Percentiles rank a stretch among this genome's conserved stretches.
These are phyloP conservation scores for Dendropsophus ebraccatus DNA, from an alignment of 2,113 vertebrate species.

Conservation along the genomic window DNA sequence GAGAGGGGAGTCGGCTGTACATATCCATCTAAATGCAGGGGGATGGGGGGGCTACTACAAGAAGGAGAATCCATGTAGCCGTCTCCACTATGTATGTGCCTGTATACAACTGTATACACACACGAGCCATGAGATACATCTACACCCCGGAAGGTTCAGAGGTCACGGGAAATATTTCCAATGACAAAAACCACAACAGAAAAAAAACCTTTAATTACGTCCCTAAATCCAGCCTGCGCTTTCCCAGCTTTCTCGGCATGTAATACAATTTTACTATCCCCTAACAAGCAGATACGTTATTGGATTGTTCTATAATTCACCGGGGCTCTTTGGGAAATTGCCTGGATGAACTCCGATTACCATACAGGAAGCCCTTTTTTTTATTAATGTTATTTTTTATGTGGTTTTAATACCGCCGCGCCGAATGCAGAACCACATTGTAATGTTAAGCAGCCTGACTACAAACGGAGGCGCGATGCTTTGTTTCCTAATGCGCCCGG, in stretches of 20 bases:
- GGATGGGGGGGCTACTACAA: neutral
- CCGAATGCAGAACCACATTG: conserved; percentile 10
- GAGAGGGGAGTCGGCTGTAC: too few species aligned
- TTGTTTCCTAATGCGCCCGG: conserved; percentile 15
- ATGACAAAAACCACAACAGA: neutral
- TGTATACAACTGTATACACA: neutral
- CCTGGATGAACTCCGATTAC: conserved; percentile 14
- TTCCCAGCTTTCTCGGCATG: neutral
- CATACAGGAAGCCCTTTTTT: conserved; percentile 29
- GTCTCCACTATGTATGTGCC: neutral
- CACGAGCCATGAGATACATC: neutral
- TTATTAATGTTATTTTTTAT: conserved; percentile 28
- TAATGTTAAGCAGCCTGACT: conserved; percentile 42
- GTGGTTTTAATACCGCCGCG: conserved; percentile 22
- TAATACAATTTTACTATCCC: neutral
- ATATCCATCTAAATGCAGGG: neutral
- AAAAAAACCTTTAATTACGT: neutral
- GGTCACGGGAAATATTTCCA: neutral
- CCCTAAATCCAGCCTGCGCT: neutral
- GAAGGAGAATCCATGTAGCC: neutral
- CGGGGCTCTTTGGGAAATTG: neutral
- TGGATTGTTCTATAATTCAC: conserved; percentile 21
- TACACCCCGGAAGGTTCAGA: neutral
- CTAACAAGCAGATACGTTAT: conserved; percentile 27
- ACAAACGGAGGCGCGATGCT: conserved; percentile 1